Conservation (phyloP, 2,113 vertebrate species). For the Perognathus longimembris region DNA sequence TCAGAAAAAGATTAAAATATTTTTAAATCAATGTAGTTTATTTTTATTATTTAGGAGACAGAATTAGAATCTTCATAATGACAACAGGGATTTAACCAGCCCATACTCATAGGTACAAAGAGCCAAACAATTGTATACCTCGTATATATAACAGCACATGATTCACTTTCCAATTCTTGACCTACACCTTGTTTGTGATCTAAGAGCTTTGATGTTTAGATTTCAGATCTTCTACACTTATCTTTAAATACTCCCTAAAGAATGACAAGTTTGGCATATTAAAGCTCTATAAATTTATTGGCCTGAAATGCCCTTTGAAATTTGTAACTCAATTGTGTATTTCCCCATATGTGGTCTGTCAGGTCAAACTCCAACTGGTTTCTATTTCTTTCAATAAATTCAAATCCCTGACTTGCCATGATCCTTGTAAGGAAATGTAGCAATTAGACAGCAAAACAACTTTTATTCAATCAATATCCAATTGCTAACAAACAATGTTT, state of each 20-base stretch:
- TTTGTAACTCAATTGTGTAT: slow-evolving; percentile 47
- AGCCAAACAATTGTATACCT: neutral
- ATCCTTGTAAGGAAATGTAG: slow-evolving; percentile 37
- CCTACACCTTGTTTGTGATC: slow-evolving; percentile 35
- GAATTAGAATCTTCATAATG: neutral
- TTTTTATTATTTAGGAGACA: neutral
- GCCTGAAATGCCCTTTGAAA: slow-evolving; percentile 54
- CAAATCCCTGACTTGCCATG: slow-evolving; percentile 64
- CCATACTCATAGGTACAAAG: neutral
- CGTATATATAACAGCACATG: neutral
- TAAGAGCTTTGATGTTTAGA: slow-evolving; percentile 20
- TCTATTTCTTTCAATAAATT: slow-evolving; percentile 72
- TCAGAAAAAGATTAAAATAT: neutral
- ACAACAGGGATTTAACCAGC: neutral
- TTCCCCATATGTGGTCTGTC: slow-evolving; percentile 50
- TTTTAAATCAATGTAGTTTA: neutral
- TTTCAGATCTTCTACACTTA: slow-evolving; percentile 21
- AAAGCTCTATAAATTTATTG: slow-evolving; percentile 67
- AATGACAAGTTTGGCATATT: slow-evolving; percentile 32
- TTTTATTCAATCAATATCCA: slow-evolving; percentile 58
- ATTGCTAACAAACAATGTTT: slow-evolving; percentile 71
- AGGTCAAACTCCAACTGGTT: slow-evolving; percentile 47
- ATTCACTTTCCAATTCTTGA: neutral
- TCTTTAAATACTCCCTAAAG: slow-evolving; percentile 42
- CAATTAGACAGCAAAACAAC: slow-evolving; percentile 66